A percentile compares a stretch with the other conserved stretches of the same genome.
These are phyloP conservation scores for Macrophya alboannulata DNA, from an alignment of 2,888 invertebrate species.

Conservation along the genomic window DNA sequence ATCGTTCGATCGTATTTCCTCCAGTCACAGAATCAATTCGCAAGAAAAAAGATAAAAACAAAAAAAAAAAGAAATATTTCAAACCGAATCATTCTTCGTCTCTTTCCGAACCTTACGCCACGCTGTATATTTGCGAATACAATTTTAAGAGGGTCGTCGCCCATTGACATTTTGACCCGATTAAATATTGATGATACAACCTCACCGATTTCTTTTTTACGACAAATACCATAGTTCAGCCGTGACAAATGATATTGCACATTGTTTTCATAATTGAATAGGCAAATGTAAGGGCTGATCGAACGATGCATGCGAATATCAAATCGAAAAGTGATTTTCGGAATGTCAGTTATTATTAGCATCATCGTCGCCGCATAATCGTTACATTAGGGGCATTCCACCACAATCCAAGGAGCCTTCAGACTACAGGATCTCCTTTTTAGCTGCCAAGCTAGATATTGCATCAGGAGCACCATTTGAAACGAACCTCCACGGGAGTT, in stretches of 20 bases:
- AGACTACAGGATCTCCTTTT: too few species aligned
- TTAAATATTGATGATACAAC: neutral
- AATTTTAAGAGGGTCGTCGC: neutral
- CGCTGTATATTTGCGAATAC: neutral
- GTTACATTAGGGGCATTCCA: too few species aligned
- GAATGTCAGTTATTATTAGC: too few species aligned
- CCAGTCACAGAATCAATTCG: slow-evolving; percentile 1
- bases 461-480: too few species aligned
- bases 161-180: neutral
- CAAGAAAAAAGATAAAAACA: too few species aligned
- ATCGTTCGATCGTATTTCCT: neutral
- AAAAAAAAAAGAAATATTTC: neutral
- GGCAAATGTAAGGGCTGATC: neutral
- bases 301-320: neutral
- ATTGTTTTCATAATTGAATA: neutral
- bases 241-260: neutral
- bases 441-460: too few species aligned
- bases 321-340: neutral
- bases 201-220: neutral
- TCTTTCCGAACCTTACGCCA: neutral
- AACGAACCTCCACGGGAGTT: too few species aligned
- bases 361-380: too few species aligned
- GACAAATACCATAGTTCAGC: neutral
- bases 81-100: neutral
- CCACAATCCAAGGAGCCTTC: too few species aligned